These are phyloP conservation scores for Sebastes jordani DNA, from an alignment of 2,797 vertebrate species.

Conservation along the genomic window DNA sequence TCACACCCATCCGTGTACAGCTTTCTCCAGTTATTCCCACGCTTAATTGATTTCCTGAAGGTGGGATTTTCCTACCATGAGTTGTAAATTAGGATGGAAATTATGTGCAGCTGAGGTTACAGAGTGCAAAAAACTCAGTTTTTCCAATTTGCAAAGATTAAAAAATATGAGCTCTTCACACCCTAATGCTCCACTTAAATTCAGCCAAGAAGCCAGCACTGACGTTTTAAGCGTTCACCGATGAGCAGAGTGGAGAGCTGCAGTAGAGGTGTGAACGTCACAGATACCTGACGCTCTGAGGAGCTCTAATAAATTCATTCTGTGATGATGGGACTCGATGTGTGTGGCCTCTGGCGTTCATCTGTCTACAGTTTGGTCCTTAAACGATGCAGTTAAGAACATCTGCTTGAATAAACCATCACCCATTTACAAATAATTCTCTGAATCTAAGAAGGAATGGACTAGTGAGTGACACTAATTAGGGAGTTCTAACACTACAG, in stretches of 20 bases:
- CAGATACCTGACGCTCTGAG: background rate
- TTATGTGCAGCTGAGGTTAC: slow-evolving; percentile 24
- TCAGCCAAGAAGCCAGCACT: background rate
- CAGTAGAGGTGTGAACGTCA: background rate
- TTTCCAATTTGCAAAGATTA: slow-evolving; percentile 28
- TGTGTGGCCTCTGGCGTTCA: slow-evolving; percentile 22
- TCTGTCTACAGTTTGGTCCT: background rate
- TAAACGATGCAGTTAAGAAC: background rate
- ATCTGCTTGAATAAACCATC: background rate
- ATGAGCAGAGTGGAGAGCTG: slow-evolving; percentile 7
- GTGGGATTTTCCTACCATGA: slow-evolving; percentile 26
- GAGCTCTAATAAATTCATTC: slow-evolving; percentile 14
- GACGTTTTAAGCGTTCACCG: slow-evolving; percentile 1
- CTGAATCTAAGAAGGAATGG: background rate
- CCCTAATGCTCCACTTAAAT: background rate
- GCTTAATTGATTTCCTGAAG: slow-evolving; percentile 31
- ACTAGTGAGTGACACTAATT: background rate
- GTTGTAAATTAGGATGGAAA: slow-evolving; percentile 43
- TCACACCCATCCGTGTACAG: background rate
- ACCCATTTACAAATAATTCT: background rate
- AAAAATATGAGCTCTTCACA: slow-evolving; percentile 31
- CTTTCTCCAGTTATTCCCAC: background rate
- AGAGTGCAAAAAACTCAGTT: slow-evolving; percentile 10
- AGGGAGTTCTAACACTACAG: background rate
- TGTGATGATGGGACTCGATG: background rate